Percentiles rank a stretch among this genome's conserved stretches.
Evolutionary conservation across 2,113 vertebrate species (phyloP).

Genomic region (Trogon melanurus): DNA sequence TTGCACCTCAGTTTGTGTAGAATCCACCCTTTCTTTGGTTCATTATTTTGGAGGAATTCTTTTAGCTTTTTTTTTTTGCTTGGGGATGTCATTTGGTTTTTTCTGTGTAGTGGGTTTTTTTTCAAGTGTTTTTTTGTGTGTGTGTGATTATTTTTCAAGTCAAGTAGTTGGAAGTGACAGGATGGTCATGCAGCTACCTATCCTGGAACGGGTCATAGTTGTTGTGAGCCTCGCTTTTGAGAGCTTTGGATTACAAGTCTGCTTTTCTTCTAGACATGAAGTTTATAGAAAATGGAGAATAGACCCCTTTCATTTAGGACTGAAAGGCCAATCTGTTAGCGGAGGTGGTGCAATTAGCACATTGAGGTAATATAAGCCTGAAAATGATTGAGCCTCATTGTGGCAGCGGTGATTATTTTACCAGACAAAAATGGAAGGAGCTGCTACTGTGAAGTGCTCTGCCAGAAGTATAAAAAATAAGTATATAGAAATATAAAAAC

Average conservation of each 20-base stretch:
- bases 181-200: background rate
- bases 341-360: background rate
- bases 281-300: background rate
- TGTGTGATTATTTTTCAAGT: too few relatives aligned
- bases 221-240: background rate
- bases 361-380: background rate
- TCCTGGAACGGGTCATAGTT: background rate
- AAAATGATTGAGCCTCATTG: background rate
- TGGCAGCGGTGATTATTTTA: background rate
- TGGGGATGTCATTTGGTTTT: too few relatives aligned
- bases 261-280: background rate
- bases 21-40: background rate
- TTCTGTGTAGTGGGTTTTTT: too few relatives aligned
- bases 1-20: background rate
- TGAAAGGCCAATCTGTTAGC: background rate
- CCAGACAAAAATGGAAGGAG: background rate
- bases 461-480: background rate
- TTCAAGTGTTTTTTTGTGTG: too few relatives aligned
- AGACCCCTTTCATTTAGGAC: background rate
- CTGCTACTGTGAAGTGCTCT: background rate
- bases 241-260: background rate
- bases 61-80: background rate
- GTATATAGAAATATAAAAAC: background rate
- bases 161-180: background rate
- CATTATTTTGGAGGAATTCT: background rate